A percentile compares a stretch with the other conserved stretches of the same genome.
Evolutionary conservation across 2,888 invertebrate genomes (phyloP).

Genomic region (Nomada ferruginata): DNA sequence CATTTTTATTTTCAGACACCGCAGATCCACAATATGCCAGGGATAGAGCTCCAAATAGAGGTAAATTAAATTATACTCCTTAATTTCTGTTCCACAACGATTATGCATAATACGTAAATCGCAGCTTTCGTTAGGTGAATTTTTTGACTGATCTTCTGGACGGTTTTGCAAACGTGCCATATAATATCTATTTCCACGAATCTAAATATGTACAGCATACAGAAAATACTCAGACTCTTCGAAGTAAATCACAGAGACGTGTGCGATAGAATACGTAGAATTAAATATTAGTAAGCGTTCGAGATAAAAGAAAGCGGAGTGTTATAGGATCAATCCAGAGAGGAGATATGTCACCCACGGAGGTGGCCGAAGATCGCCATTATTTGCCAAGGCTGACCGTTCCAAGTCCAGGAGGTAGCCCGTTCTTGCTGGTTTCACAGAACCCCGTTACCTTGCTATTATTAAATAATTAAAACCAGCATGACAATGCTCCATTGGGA

Average conservation of each 20-base stretch:
- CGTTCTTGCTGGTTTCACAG: constrained; percentile 38
- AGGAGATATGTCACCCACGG: constrained; percentile 76
- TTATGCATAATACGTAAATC: no score
- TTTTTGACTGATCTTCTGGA: no score
- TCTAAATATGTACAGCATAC: background rate
- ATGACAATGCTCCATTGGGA: constrained; percentile 32
- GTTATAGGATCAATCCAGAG: constrained; percentile 71
- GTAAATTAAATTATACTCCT: constrained; percentile 55
- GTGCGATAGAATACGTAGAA: constrained; percentile 22
- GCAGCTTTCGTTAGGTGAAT: no score
- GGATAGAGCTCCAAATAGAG: constrained; percentile 70
- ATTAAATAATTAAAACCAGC: constrained; percentile 42
- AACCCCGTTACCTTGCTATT: constrained; percentile 1
- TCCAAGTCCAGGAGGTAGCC: constrained; percentile 74
- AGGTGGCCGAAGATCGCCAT: constrained; percentile 71
- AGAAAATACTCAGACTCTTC: background rate
- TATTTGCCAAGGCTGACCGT: constrained; percentile 69
- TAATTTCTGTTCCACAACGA: background rate
- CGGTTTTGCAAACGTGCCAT: background rate
- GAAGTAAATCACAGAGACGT: background rate
- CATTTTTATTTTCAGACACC: constrained; percentile 60
- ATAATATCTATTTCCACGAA: background rate
- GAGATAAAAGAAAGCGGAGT: constrained; percentile 54
- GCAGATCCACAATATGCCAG: constrained; percentile 67
- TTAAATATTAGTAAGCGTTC: constrained; percentile 29